phyloP scores from a whole-genome alignment of 2,113 vertebrate species.

The Alligator mississippiensis region DNA sequence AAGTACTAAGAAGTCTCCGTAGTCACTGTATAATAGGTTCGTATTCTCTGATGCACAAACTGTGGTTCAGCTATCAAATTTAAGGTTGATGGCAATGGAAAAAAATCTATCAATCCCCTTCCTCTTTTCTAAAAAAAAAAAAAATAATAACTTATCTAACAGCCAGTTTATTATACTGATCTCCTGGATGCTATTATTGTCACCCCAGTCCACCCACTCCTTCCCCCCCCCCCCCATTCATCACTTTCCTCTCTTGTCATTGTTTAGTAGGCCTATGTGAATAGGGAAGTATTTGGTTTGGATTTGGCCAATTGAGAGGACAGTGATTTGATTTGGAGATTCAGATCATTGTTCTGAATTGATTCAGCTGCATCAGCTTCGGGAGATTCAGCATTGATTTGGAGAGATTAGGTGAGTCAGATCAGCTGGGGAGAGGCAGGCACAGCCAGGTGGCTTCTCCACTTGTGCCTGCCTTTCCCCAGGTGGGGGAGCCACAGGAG shows the following conservation, averaged over 20 bases:
- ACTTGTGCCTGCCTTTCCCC: too few relatives aligned
- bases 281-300: too few relatives aligned
- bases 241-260: neutral
- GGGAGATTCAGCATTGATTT: too few relatives aligned
- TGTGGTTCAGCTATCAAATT: neutral
- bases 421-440: too few relatives aligned
- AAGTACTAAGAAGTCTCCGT: slow-evolving; percentile 35
- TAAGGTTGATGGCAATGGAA: neutral
- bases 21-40: neutral
- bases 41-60: slow-evolving; percentile 33
- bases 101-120: neutral
- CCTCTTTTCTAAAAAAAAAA: neutral
- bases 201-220: neutral
- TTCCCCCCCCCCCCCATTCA: neutral
- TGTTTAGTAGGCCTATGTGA: neutral
- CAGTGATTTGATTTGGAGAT: too few relatives aligned
- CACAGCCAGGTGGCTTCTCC: too few relatives aligned
- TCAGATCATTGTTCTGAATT: too few relatives aligned
- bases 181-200: neutral
- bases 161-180: neutral
- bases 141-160: neutral
- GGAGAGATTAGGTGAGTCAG: too few relatives aligned
- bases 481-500: too few relatives aligned
- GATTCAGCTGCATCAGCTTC: too few relatives aligned
- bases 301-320: too few relatives aligned